phyloP scores from a whole-genome alignment of 2,888 invertebrate species.

The Diaphora mendica region DNA sequence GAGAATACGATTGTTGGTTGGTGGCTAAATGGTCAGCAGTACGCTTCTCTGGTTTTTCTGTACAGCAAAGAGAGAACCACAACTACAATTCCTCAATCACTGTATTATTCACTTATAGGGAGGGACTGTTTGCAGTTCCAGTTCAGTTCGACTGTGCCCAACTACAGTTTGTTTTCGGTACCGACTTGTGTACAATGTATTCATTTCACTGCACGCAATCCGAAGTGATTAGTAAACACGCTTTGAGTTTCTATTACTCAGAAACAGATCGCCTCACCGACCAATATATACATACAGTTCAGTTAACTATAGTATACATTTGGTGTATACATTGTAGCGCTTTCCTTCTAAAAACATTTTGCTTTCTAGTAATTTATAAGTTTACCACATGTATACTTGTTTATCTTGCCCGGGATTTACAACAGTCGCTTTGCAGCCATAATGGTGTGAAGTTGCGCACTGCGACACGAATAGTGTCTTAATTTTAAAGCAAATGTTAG shows the following conservation, averaged over 20 bases:
- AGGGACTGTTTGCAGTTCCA: background rate
- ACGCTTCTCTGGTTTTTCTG: too few relatives aligned
- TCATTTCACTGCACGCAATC: background rate
- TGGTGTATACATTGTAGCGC: background rate
- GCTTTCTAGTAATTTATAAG: background rate
- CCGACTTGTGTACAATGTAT: background rate
- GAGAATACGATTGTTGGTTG: too few relatives aligned
- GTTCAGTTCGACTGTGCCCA: background rate
- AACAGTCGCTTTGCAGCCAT: slow-evolving; percentile 2
- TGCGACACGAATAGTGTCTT: slow-evolving; percentile 3
- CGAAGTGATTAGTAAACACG: background rate
- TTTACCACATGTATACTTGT: background rate
- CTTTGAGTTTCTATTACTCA: background rate
- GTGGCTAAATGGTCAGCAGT: too few relatives aligned
- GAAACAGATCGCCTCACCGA: background rate
- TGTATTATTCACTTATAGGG: too few relatives aligned
- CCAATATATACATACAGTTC: background rate
- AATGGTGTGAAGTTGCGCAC: slow-evolving; percentile 10
- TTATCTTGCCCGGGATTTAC: background rate
- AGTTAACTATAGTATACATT: background rate
- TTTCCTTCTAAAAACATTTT: background rate
- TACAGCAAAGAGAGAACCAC: too few relatives aligned
- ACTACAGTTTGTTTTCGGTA: background rate
- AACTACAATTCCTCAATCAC: too few relatives aligned
- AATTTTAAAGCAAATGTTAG: background rate